Base-by-base conservation (phyloP, 2,888 invertebrate species). In the Eilema depressum region DNA sequence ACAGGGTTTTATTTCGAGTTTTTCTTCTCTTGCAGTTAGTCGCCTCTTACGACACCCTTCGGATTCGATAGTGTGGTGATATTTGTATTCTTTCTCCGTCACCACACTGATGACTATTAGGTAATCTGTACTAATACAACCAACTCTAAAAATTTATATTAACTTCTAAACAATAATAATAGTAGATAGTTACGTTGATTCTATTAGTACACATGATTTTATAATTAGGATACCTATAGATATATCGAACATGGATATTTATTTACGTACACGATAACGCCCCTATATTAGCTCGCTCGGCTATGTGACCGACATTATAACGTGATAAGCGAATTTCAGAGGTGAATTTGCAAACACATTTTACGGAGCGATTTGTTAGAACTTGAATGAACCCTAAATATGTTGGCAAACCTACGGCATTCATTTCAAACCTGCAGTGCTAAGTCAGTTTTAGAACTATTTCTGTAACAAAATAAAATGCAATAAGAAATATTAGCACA, bases 251-350 rank as follows among this genome's bases (percentile, higher is more conserved):
- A 64, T 75, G 64, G 74, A 74, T 78, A 82, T 71, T 75, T 73
- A 75, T 75, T 78, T 78, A 77, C 77, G 75, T 72, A 60, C 62
- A 68, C 79, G 92, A 92, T 93, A 92, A 91, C 87, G 91, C 92
- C 92, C 91, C 86, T 86, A 92, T 91, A 85, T 74, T 76, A 75
- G 80, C 70, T 78, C 74, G 61, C 81, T 81, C 77, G 81, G 81
- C 79, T 82, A 85, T 88, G 87, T 86, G 87, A 86, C 87, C 88
- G 89, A 88, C 86, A 87, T 87, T 83, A 80, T 74, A 67, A 78
- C 71, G 75, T 85, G 90, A 91, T 91, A 90, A 89, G 69, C 69
- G 71, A 71, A 71, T 68, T 80, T 77, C 72, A 81, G 73, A 68
- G 69, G 68, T 78, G 77, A 75, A 84, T 83, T 82, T 37, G 72